phyloP scores from a whole-genome alignment of 1,140 invertebrate species.

The Aphelenchoides besseyi region DNA sequence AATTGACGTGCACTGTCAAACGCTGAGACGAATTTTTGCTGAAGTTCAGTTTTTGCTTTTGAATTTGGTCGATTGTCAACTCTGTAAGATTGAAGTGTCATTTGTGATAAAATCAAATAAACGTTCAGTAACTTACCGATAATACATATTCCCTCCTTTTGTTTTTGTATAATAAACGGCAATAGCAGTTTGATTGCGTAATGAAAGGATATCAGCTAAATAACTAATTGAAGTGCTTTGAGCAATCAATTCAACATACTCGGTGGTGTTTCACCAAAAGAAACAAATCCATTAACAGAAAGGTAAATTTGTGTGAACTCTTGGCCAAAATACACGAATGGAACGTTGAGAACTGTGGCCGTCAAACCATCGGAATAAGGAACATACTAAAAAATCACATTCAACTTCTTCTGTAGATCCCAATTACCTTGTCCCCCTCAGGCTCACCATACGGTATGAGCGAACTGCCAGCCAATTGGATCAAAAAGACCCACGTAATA shows the following conservation, averaged over 20 bases:
- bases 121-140: constrained; percentile 9
- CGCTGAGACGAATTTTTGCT: not conserved
- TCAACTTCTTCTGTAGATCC: too few relatives aligned
- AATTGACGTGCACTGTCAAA: constrained; percentile 17
- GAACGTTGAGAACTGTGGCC: constrained; percentile 15
- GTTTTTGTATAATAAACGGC: constrained; percentile 20
- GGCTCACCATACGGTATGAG: constrained; percentile 16
- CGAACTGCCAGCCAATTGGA: not conserved
- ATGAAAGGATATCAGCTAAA: not conserved
- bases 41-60: not conserved
- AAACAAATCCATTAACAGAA: constrained; percentile 16
- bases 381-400: constrained; percentile 4
- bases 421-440: constrained; percentile 5
- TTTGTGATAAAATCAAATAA: not conserved
- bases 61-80: not conserved
- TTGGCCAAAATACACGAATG: constrained; percentile 10
- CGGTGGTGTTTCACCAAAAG: constrained; percentile 11
- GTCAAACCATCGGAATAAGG: not conserved
- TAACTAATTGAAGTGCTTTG: not conserved
- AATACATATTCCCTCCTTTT: constrained; percentile 20
- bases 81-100: not conserved
- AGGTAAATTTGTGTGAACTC: constrained; percentile 15
- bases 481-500: constrained; percentile 2
- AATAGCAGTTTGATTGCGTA: constrained; percentile 12
- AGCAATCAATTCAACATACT: not conserved